A percentile compares a stretch with the other conserved stretches of the same genome.
phyloP scores from a whole-genome alignment of 1,140 invertebrate species.

The Muscidifurax raptorellus region DNA sequence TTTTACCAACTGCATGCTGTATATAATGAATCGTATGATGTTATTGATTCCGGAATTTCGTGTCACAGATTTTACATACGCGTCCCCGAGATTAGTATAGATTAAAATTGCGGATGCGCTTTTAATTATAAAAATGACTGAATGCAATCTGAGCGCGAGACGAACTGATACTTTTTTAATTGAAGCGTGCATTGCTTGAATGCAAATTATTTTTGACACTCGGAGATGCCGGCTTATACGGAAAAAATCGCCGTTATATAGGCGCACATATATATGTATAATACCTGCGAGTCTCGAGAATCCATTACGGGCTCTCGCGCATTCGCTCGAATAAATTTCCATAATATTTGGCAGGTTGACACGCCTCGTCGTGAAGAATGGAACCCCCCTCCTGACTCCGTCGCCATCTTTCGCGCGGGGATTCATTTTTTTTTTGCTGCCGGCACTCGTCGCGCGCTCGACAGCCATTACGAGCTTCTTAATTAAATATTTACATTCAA shows the following conservation, averaged over 20 bases:
- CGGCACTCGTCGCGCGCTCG: background rate
- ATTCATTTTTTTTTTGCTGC: slow-evolving; percentile 11
- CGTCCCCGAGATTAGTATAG: background rate
- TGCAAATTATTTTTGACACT: slow-evolving; percentile 48
- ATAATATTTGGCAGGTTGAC: slow-evolving; percentile 71
- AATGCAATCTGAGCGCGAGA: slow-evolving; percentile 20
- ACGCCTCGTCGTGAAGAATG: slow-evolving; percentile 60
- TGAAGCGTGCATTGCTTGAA: slow-evolving; percentile 34
- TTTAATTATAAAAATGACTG: slow-evolving; percentile 25
- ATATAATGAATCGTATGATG: too few species aligned
- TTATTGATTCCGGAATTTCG: background rate
- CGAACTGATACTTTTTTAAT: slow-evolving; percentile 36
- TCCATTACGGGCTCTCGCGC: slow-evolving; percentile 60
- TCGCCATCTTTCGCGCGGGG: slow-evolving; percentile 14
- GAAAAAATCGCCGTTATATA: slow-evolving; percentile 25
- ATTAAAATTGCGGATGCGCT: background rate
- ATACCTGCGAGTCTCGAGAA: slow-evolving; percentile 46
- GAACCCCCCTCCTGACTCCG: slow-evolving; percentile 30
- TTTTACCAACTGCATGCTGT: too few species aligned
- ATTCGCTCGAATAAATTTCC: slow-evolving; percentile 68
- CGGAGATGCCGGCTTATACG: background rate
- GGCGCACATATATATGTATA: too few species aligned
- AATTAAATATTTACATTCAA: slow-evolving; percentile 41
- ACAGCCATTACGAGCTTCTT: slow-evolving; percentile 30
- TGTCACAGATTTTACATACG: background rate